Evolutionary conservation across 2,888 invertebrate genomes (phyloP).

Genomic region (Liopterus haemorrhoidalis): DNA sequence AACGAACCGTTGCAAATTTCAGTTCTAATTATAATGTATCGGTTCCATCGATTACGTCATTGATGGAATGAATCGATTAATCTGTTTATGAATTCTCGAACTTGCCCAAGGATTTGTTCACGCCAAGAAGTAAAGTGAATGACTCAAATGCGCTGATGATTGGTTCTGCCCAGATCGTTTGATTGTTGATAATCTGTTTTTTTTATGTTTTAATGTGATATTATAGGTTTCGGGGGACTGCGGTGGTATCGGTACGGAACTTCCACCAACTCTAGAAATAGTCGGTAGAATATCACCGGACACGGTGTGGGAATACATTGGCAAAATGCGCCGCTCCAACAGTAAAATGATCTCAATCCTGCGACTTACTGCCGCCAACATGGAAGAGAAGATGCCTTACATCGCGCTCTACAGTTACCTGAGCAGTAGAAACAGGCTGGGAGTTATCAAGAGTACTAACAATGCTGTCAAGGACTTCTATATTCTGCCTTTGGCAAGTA

Average conservation of each 20-base stretch:
- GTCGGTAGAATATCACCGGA: conserved; percentile 88
- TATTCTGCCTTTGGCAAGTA: conserved; percentile 76
- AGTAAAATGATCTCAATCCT: conserved; percentile 84
- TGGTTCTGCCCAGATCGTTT: no score
- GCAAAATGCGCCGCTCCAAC: conserved; percentile 80
- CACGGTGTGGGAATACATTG: conserved; percentile 89
- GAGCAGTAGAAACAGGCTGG: conserved; percentile 72
- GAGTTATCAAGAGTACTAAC: conserved; percentile 76
- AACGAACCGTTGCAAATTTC: no score
- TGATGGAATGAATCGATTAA: no score
- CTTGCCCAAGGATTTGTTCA: neutral
- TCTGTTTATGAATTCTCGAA: no score
- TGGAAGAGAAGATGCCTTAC: conserved; percentile 79
- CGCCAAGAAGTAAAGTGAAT: no score
- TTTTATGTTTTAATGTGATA: conserved; percentile 24
- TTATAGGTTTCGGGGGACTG: conserved; percentile 57
- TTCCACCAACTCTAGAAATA: conserved; percentile 74
- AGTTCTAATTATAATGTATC: no score
- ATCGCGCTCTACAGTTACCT: conserved; percentile 83
- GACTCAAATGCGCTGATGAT: no score
- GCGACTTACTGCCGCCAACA: conserved; percentile 71
- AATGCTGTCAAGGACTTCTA: conserved; percentile 90
- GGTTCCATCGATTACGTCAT: no score
- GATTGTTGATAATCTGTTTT: conserved; percentile 1
- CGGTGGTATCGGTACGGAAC: conserved; percentile 61